Conservation (phyloP, 2,888 invertebrate genomes). For the Eledona agricola region DNA sequence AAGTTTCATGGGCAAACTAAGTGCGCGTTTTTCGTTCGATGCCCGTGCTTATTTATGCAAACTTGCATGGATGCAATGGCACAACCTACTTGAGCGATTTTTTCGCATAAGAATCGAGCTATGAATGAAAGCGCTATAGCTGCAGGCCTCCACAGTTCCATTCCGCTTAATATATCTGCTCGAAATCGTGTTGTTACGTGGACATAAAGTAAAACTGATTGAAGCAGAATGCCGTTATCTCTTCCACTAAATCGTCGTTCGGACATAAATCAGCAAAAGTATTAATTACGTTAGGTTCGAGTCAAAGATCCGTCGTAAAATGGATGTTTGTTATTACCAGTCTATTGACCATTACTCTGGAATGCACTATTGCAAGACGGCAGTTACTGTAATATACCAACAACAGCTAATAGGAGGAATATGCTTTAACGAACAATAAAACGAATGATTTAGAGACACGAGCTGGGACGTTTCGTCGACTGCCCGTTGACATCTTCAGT, state of each 20-base stretch:
- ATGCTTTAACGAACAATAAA: constrained; percentile 13
- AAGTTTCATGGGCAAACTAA: constrained; percentile 17
- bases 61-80: too few relatives aligned
- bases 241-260: constrained; percentile 14
- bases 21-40: not conserved
- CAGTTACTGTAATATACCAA: constrained; percentile 15
- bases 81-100: constrained; percentile 12
- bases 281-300: constrained; percentile 25
- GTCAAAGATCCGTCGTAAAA: constrained; percentile 30
- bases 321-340: constrained; percentile 28
- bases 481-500: too few relatives aligned
- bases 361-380: constrained; percentile 27
- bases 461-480: too few relatives aligned
- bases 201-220: constrained; percentile 19
- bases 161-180: constrained; percentile 2
- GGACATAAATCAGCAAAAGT: constrained; percentile 26
- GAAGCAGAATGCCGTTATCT: constrained; percentile 15
- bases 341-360: constrained; percentile 26
- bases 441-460: constrained; percentile 27
- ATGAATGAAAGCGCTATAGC: constrained; percentile 22
- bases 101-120: constrained; percentile 8
- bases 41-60: constrained; percentile 1
- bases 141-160: constrained; percentile 5
- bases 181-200: constrained; percentile 21
- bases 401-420: constrained; percentile 18